Evolutionary conservation across 1,140 invertebrate species (phyloP).

Genomic region (Kradibia gibbosae): DNA sequence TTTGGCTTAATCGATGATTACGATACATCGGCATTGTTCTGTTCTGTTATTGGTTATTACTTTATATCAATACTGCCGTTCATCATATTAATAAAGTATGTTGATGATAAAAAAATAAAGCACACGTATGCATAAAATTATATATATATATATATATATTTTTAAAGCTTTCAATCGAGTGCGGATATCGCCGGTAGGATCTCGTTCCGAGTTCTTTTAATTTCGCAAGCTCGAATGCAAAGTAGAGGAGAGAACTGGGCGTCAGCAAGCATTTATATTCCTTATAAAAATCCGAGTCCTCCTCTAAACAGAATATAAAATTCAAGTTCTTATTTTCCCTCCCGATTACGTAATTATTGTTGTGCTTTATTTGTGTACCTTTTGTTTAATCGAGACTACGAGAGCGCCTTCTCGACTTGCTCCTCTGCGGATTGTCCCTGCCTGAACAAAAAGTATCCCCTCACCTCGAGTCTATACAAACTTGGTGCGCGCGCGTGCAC

Average conservation of each 20-base stretch:
- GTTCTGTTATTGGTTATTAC: too few relatives aligned
- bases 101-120: too few relatives aligned
- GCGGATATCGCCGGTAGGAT: not conserved
- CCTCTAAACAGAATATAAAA: not conserved
- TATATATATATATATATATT: too few relatives aligned
- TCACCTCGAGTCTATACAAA: slow-evolving; percentile 5
- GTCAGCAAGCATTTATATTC: slow-evolving; percentile 12
- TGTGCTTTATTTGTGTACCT: slow-evolving; percentile 35
- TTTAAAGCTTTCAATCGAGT: not conserved
- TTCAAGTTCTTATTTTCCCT: not conserved
- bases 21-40: too few relatives aligned
- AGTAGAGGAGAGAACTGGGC: slow-evolving; percentile 1
- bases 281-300: not conserved
- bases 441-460: not conserved
- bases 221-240: not conserved
- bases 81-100: too few relatives aligned
- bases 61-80: too few relatives aligned
- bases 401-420: slow-evolving; percentile 25
- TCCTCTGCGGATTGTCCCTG: slow-evolving; percentile 24
- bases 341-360: slow-evolving; percentile 4
- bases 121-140: too few relatives aligned
- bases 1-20: too few relatives aligned
- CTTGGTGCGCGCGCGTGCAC: too few relatives aligned
- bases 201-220: not conserved
- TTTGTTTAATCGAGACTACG: slow-evolving; percentile 23